phyloP scores from a whole-genome alignment of 2,888 invertebrate genomes.

The Clepsis dumicolana region DNA sequence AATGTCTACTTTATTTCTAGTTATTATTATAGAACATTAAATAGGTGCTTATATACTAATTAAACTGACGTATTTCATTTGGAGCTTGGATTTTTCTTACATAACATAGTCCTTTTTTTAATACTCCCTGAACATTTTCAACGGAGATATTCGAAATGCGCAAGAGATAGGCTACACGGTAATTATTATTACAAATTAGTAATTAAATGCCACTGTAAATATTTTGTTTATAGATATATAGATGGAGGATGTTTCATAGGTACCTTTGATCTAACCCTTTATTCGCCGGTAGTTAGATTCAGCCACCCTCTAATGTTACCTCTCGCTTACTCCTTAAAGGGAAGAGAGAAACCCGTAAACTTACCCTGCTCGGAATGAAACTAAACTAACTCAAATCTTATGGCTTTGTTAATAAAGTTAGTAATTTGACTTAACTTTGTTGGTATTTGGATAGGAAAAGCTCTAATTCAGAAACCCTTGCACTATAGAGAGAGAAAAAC shows the following conservation, averaged over 20 bases:
- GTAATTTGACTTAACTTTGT: not conserved
- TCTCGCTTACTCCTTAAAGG: slow-evolving; percentile 2
- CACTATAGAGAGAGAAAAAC: no score
- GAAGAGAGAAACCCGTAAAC: not conserved
- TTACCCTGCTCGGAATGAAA: not conserved
- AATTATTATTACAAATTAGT: slow-evolving; percentile 30
- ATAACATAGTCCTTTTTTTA: slow-evolving; percentile 31
- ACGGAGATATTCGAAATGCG: slow-evolving; percentile 25
- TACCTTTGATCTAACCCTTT: slow-evolving; percentile 6
- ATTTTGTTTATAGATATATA: slow-evolving; percentile 21
- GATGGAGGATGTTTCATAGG: slow-evolving; percentile 3
- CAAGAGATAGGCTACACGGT: slow-evolving; percentile 29
- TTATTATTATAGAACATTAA: not conserved
- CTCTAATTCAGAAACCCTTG: not conserved
- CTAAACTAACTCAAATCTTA: not conserved
- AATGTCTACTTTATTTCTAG: not conserved
- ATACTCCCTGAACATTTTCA: slow-evolving; percentile 22
- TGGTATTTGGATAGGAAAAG: not conserved
- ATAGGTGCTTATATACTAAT: slow-evolving; percentile 1
- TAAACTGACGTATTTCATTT: not conserved
- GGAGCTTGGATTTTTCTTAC: slow-evolving; percentile 13
- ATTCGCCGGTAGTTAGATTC: not conserved
- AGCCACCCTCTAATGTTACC: not conserved
- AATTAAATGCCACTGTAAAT: slow-evolving; percentile 33
- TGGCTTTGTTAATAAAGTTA: slow-evolving; percentile 3